Conservation (phyloP, 2,888 invertebrate genomes). For the Halictus quadricinctus region DNA sequence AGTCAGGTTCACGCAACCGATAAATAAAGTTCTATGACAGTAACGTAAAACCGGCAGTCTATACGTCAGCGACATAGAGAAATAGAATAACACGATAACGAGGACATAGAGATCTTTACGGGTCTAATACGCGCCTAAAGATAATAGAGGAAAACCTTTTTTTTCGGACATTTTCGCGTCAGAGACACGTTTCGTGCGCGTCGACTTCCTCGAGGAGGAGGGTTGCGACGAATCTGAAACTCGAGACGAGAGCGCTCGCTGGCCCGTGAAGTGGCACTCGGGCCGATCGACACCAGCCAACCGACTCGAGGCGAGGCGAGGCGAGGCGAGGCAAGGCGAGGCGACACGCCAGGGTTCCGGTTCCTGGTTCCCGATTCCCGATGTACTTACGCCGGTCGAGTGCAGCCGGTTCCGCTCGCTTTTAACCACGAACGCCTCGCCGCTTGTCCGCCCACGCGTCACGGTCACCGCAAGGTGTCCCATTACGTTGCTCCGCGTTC, state of each 20-base stretch:
- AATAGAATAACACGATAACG: too few species aligned
- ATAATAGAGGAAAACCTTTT: neutral
- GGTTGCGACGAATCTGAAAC: slow-evolving; percentile 52
- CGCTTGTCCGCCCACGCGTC: slow-evolving; percentile 69
- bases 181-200: neutral
- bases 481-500: slow-evolving; percentile 37
- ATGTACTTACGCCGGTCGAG: slow-evolving; percentile 12
- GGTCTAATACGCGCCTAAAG: neutral
- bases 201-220: neutral
- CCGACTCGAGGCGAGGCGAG: slow-evolving; percentile 5
- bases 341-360: slow-evolving; percentile 46
- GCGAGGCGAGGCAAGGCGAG: neutral
- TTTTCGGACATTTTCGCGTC: neutral
- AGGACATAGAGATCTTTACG: too few species aligned
- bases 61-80: too few species aligned
- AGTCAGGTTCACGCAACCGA: too few species aligned
- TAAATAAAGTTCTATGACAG: too few species aligned
- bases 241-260: slow-evolving; percentile 62
- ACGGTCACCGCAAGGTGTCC: slow-evolving; percentile 63
- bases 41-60: too few species aligned
- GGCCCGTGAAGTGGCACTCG: slow-evolving; percentile 63
- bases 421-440: slow-evolving; percentile 42
- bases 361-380: slow-evolving; percentile 31
- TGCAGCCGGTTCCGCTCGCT: slow-evolving; percentile 41
- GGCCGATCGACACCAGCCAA: slow-evolving; percentile 47